These are phyloP conservation scores for Phasianus colchicus DNA, from an alignment of 2,113 vertebrate genomes.

Conservation along the genomic window DNA sequence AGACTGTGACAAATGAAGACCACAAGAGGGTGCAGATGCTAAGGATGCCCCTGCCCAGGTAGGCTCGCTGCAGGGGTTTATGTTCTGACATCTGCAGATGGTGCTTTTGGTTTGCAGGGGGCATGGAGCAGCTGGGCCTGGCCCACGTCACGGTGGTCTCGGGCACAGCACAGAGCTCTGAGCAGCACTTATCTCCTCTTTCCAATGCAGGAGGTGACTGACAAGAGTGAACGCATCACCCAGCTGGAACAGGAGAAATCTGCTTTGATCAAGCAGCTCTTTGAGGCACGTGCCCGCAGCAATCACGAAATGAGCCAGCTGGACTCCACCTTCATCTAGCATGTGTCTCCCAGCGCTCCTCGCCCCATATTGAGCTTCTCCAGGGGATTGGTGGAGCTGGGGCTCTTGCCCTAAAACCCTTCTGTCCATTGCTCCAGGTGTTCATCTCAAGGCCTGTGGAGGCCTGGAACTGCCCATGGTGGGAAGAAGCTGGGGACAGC, in stretches of 20 bases:
- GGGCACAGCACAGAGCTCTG: neutral
- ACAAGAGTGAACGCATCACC: slow-evolving; percentile 91
- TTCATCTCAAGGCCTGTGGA: neutral
- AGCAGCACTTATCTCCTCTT: neutral
- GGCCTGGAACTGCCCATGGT: neutral
- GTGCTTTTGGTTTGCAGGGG: too few species aligned
- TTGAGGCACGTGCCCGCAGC: slow-evolving; percentile 87
- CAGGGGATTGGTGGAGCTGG: accelerated
- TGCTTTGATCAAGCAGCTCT: slow-evolving; percentile 94
- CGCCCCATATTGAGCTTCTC: neutral
- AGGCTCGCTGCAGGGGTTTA: neutral
- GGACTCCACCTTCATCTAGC: slow-evolving; percentile 94
- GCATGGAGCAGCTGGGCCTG: neutral
- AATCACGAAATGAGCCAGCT: slow-evolving; percentile 84
- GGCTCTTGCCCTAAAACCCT: neutral
- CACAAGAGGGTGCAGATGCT: neutral
- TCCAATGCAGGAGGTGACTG: slow-evolving; percentile 87
- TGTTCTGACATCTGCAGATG: neutral
- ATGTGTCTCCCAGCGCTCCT: neutral
- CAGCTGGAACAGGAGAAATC: slow-evolving; percentile 97
- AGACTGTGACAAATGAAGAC: neutral
- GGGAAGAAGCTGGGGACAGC: neutral
- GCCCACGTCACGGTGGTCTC: neutral
- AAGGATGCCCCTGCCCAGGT: neutral
- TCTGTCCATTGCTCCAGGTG: neutral